Evolutionary conservation across 2,113 vertebrate genomes (phyloP), one percentile per base, ranked within the genome.

Genomic region (Melierax canorus): DNA sequence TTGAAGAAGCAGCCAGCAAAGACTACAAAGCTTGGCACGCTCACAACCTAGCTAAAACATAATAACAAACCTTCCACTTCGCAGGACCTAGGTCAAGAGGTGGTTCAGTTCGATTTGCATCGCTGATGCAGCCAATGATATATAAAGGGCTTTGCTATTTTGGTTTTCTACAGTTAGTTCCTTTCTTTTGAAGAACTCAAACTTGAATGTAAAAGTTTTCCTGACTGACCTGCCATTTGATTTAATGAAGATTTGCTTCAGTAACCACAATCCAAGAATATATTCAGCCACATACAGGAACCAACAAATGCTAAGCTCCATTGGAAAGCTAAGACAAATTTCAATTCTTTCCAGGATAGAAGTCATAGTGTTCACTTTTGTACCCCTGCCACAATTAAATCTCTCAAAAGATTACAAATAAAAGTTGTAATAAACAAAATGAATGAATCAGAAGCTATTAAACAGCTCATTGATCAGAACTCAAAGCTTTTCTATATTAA

Each of bases 1-100:
- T 69, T 83, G 95, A 93, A 90, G 90, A 58, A 93, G 67, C 53
- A 92, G 97, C 71, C 92, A 95, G 74, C 58, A 72, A 43, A 51
- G 56, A 75, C 9, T 26, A 87, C 77, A 95, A 86, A 90, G 85
- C 62, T 38, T 91, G 91, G 94, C 90, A 95, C 1, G 0, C 51
- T 58, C 69, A 16, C 12, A 66, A 6, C 34, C 53, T 41, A 43
- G 71, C 69, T 20, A 17, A 66, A 69, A 43, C 41, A 43, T 26
- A 67, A 22, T 2, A 66, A 46, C n/a, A 69, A 87, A 64, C 39
- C 91, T 36, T 80, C 27, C 48, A 92, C 88, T 53, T 29, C 2
- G 2, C 69, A 93, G 53, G 66, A 60, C 69, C 58, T 17, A 2
- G 20, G 34, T 32, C 90, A 86, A 27, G 90, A 92, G 59, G n/a